These are phyloP conservation scores for Eupristina koningsbergeri DNA, from an alignment of 1,140 invertebrate genomes.

Conservation along the genomic window DNA sequence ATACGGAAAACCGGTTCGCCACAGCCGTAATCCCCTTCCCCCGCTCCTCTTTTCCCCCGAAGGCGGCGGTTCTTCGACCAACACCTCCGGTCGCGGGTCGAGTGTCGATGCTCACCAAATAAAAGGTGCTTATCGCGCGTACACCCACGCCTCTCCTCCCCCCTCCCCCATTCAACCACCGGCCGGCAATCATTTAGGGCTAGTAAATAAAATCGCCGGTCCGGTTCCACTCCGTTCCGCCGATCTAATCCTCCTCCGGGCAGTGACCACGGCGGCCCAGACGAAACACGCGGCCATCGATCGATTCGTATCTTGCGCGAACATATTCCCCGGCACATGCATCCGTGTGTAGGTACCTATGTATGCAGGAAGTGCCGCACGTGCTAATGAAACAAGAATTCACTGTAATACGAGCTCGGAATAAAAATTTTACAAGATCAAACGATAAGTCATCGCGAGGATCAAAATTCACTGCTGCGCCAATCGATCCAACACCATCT, in stretches of 20 bases:
- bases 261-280: not conserved
- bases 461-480: too few relatives aligned
- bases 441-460: too few relatives aligned
- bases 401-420: not conserved
- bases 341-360: too few relatives aligned
- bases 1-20: slow-evolving; percentile 71
- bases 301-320: not conserved
- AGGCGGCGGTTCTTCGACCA: not conserved
- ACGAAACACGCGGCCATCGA: not conserved
- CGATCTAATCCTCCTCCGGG: too few relatives aligned
- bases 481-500: too few relatives aligned
- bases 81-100: not conserved
- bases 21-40: slow-evolving; percentile 52
- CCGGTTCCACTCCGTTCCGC: not conserved
- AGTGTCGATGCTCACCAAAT: not conserved
- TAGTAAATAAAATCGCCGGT: too few relatives aligned
- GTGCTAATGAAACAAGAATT: not conserved
- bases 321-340: too few relatives aligned
- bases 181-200: too few relatives aligned
- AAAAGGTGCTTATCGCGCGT: not conserved
- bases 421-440: not conserved
- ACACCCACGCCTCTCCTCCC: not conserved
- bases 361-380: too few relatives aligned
- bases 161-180: too few relatives aligned
- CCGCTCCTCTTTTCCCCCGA: not conserved